These are phyloP conservation scores for Nomia melanderi DNA, from an alignment of 1,140 invertebrate species.

Conservation along the genomic window DNA sequence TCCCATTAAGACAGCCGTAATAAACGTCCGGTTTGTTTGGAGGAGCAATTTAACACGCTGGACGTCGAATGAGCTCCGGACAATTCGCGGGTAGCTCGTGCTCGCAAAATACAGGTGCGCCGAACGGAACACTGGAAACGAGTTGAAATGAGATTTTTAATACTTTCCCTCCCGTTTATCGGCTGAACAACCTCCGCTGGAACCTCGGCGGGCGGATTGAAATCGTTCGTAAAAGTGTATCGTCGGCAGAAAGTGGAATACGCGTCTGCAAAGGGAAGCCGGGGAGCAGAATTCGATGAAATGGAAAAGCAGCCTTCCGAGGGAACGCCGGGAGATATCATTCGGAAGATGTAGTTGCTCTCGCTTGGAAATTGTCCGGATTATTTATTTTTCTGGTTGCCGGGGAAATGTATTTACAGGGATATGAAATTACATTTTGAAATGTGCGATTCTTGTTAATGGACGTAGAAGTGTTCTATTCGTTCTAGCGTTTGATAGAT, in stretches of 20 bases:
- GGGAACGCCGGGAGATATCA: too few relatives aligned
- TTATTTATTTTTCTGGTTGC: too few relatives aligned
- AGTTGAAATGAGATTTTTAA: conserved; percentile 10
- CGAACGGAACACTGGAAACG: neutral
- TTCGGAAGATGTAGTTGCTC: too few relatives aligned
- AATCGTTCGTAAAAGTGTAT: conserved; percentile 16
- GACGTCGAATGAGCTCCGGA: conserved; percentile 24
- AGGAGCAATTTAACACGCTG: conserved; percentile 28
- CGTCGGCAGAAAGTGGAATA: neutral
- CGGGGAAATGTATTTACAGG: too few relatives aligned
- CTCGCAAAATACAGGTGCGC: conserved; percentile 21
- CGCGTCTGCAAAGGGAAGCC: neutral
- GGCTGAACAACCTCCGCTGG: neutral
- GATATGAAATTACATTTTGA: too few relatives aligned
- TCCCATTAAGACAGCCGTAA: conserved; percentile 39
- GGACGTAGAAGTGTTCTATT: too few relatives aligned
- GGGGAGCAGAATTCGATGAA: neutral
- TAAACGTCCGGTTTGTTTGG: conserved; percentile 27
- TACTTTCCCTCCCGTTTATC: conserved; percentile 1
- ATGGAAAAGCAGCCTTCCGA: neutral
- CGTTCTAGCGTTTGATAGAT: too few relatives aligned
- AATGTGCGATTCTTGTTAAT: too few relatives aligned
- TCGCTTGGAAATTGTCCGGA: too few relatives aligned
- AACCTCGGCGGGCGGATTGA: conserved; percentile 3
- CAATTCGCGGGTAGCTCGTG: conserved; percentile 18